Percentiles rank a stretch among this genome's conserved stretches.
Conservation (phyloP, 2,113 vertebrate species). For the Petrocephalus zakoni region DNA sequence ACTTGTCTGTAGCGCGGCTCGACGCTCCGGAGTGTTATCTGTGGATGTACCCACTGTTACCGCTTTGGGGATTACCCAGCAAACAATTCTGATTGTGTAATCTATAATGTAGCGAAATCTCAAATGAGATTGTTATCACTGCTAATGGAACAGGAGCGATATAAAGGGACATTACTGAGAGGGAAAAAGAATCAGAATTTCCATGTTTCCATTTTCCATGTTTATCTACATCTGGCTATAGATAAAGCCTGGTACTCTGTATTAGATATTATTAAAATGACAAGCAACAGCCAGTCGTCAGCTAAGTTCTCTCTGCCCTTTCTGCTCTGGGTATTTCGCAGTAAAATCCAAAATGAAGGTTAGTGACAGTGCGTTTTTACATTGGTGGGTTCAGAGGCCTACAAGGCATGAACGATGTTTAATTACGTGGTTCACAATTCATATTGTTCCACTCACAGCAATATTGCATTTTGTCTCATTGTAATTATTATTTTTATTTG, state of each 20-base stretch:
- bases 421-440: not conserved
- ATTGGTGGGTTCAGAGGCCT: not conserved
- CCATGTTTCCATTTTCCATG: not conserved
- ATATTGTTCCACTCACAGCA: not conserved
- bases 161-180: not conserved
- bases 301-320: not conserved
- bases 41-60: not conserved
- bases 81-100: not conserved
- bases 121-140: not conserved
- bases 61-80: not conserved
- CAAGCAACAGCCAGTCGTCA: not conserved
- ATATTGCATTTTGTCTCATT: not conserved
- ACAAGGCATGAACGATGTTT: not conserved
- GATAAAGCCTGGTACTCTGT: not conserved
- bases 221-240: not conserved
- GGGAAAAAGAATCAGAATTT: not conserved
- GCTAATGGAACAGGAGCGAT: not conserved
- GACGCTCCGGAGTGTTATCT: not conserved
- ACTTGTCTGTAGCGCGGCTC: not conserved
- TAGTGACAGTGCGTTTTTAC: not conserved
- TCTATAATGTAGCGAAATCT: not conserved
- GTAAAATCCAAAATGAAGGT: not conserved
- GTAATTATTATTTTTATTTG: not conserved
- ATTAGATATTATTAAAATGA: not conserved
- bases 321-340: not conserved